phyloP scores from a whole-genome alignment of 2,888 invertebrate genomes.

The Sphaeridia pumilis region DNA sequence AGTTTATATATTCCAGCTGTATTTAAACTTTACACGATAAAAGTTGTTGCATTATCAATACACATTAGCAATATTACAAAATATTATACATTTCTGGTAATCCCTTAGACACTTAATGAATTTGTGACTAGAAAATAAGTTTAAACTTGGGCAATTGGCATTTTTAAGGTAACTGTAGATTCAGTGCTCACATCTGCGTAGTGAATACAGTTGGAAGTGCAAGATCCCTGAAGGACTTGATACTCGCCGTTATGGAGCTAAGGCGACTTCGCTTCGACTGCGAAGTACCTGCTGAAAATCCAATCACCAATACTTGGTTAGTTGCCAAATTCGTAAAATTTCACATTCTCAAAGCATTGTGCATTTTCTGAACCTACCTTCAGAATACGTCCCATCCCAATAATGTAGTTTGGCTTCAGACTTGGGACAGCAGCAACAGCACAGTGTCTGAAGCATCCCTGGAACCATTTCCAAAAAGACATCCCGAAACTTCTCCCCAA shows the following conservation, averaged over 20 bases:
- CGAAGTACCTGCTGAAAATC: no score
- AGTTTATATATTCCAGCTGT: no score
- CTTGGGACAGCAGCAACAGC: constrained; percentile 10
- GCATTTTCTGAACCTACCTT: constrained; percentile 5
- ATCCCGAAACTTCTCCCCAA: constrained; percentile 25
- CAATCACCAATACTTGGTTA: no score
- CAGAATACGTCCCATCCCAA: constrained; percentile 10
- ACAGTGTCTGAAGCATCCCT: constrained; percentile 2
- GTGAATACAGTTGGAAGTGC: constrained; percentile 1
- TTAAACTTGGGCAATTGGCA: no score
- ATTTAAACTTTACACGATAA: no score
- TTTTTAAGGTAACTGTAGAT: background rate
- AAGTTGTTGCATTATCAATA: no score
- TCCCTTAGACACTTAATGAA: no score
- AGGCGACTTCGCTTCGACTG: no score
- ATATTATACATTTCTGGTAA: no score
- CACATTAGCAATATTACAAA: no score
- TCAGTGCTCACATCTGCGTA: constrained; percentile 1
- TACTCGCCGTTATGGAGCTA: constrained; percentile 6
- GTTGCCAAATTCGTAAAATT: no score
- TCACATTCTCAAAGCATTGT: background rate
- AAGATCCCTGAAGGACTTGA: constrained; percentile 4
- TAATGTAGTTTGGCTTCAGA: background rate
- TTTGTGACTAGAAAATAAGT: no score
- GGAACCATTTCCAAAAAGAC: constrained; percentile 18